Evolutionary conservation across 2,797 vertebrate genomes (phyloP), one percentile per base, ranked within the genome.

Genomic region (Hypotaenidia okinawae): DNA sequence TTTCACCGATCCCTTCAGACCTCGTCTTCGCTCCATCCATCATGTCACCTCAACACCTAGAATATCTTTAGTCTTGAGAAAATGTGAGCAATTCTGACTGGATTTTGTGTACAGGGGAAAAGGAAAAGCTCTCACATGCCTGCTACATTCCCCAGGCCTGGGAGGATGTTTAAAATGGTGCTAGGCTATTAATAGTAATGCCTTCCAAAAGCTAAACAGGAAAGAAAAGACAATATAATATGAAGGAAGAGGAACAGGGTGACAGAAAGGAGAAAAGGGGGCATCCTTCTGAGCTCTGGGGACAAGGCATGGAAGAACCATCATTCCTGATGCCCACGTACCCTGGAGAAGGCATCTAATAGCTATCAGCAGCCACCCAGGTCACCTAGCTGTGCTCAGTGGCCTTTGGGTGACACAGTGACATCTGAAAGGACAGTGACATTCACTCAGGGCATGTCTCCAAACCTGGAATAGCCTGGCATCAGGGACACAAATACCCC

Each of bases 1-100:
- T 69, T 90, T 35, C 86, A 77, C 87, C 58, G 72, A 92, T 94
- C 75, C 51, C 43, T 94, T 92, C 84, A 95, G 84, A 62, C 78
- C 73, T 87, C 1, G 0, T 85, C 84, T 82, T 80, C 28, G 1
- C 39, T 67, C 63, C 62, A 94, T 90, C 91, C 63, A 57, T 92
- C 93, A 80, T 33, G 55, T 87, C 72, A 82, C 70, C 72, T 74
- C 78, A 41, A 8, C 41, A 69, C 43, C 33, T 6, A 24, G 45
- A 86, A 72, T 27, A 61, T n/a, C 52, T 85, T 83, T 35, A 62
- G 62, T 66, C 37, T 39, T 63, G 67, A 82, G 63, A 74, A 90
- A 67, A 92, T 12, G 16, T 5, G 51, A 90, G 39, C 76, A 61
- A 89, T 10, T 30, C 70, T 45, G 28, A 4, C 61, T 75, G 61